A percentile compares a stretch with the other conserved stretches of the same genome.
Conservation (phyloP, 2,888 invertebrate genomes). For the Melieria omissa region DNA sequence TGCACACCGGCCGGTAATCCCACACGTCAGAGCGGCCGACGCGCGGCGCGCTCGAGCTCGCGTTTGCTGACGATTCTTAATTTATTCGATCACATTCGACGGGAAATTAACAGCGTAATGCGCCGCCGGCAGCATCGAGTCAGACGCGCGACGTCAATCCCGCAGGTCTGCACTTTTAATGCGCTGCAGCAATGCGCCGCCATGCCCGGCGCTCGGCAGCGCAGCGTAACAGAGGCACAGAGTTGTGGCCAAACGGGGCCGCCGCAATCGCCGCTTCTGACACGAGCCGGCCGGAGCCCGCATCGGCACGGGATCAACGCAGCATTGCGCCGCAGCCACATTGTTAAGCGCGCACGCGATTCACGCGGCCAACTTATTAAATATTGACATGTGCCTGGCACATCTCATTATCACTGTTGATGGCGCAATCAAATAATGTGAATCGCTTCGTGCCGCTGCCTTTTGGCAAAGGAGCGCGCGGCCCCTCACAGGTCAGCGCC, state of each 20-base stretch:
- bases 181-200: background rate
- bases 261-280: background rate
- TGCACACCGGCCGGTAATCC: conserved; percentile 11
- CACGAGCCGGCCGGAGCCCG: background rate
- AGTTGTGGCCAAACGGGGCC: background rate
- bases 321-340: conserved; percentile 35
- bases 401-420: conserved; percentile 41
- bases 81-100: conserved; percentile 55
- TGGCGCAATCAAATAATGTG: background rate
- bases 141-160: conserved; percentile 3
- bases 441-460: conserved; percentile 8
- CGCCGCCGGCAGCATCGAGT: background rate
- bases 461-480: background rate
- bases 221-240: background rate
- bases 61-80: conserved; percentile 45
- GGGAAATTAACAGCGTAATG: conserved; percentile 48
- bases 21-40: background rate
- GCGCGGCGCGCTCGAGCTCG: background rate
- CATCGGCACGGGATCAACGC: too few species aligned
- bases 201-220: background rate
- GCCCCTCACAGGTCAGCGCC: too few species aligned
- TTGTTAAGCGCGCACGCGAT: conserved; percentile 59
- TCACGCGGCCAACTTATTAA: conserved; percentile 60
- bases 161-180: conserved; percentile 11
- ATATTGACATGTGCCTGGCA: conserved; percentile 56